A percentile compares a stretch with the other conserved stretches of the same genome.
Evolutionary conservation across 2,888 invertebrate genomes (phyloP).

Genomic region (Pseudococcus viburni): DNA sequence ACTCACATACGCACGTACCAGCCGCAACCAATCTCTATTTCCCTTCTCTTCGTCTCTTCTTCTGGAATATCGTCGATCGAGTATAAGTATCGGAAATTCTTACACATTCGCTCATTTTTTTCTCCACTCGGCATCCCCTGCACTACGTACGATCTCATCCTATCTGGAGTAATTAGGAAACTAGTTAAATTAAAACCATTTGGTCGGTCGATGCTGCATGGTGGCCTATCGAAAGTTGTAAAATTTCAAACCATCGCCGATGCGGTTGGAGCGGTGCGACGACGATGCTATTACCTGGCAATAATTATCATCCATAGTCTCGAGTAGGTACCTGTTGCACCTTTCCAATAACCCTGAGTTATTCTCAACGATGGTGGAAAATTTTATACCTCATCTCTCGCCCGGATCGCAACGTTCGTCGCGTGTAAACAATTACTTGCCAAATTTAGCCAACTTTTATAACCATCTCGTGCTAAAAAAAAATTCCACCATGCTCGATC

Average conservation of each 20-base stretch:
- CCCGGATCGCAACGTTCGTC: neutral
- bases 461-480: neutral
- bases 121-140: neutral
- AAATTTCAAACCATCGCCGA: neutral
- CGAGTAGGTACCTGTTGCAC: neutral
- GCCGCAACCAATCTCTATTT: neutral
- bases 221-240: conserved; percentile 16
- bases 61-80: no score
- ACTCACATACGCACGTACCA: neutral
- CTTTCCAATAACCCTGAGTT: neutral
- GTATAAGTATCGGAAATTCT: conserved; percentile 6
- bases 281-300: neutral
- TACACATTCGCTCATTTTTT: neutral
- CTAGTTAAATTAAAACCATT: neutral
- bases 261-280: neutral
- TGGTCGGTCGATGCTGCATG: neutral
- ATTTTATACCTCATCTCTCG: neutral
- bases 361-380: neutral
- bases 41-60: neutral
- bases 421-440: neutral
- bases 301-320: neutral
- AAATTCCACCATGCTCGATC: neutral
- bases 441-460: neutral
- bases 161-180: conserved; percentile 7
- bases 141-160: neutral